Evolutionary conservation across 2,113 vertebrate species (phyloP).

Genomic region (Prionailurus bengalensis): DNA sequence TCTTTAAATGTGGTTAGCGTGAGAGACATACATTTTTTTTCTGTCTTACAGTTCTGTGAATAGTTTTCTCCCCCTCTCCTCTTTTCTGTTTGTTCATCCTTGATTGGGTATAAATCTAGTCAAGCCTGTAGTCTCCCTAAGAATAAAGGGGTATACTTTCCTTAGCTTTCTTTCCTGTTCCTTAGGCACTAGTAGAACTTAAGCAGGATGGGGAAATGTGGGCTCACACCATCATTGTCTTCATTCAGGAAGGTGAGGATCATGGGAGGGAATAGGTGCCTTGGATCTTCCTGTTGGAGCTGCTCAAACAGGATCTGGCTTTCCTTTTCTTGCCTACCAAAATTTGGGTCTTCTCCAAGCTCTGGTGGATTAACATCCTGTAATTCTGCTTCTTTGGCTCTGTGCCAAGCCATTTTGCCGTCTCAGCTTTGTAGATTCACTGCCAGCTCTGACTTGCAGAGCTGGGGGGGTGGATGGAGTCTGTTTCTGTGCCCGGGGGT

Average conservation of each 20-base stretch:
- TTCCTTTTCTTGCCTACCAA: neutral
- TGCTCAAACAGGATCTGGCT: neutral
- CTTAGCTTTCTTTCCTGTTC: constrained; percentile 1
- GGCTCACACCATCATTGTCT: neutral
- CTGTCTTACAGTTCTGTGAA: neutral
- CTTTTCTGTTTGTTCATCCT: neutral
- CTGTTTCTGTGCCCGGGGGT: neutral
- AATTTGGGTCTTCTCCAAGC: neutral
- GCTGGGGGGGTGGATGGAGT: neutral
- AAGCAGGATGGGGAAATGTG: neutral
- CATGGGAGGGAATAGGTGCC: neutral
- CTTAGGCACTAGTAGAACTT: neutral
- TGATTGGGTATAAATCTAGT: neutral
- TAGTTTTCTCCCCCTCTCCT: neutral
- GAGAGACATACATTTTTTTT: neutral
- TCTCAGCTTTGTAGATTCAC: neutral
- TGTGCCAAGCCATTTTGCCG: neutral
- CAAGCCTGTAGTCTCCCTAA: neutral
- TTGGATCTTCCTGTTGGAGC: neutral
- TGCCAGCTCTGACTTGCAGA: neutral
- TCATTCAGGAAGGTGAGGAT: neutral
- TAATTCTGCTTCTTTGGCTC: neutral
- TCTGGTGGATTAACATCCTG: neutral
- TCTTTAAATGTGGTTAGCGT: neutral
- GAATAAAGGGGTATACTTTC: neutral